Base-by-base conservation (phyloP, 2,888 invertebrate species). In the Archaeoteleia sp. region DNA sequence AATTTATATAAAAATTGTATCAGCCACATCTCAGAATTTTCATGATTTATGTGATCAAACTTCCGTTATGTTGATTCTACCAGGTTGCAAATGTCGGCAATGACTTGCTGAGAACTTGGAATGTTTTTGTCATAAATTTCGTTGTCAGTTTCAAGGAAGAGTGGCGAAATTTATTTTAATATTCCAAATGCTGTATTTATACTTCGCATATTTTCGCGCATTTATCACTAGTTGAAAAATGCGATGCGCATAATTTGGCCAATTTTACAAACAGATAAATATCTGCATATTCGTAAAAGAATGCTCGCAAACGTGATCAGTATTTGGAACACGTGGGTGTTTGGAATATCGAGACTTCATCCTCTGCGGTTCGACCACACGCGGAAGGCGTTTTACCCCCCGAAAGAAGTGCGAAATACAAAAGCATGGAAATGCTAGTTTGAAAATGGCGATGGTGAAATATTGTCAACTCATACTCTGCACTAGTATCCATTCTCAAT, bases 31-130 rank as follows among this genome's bases (percentile, higher is more conserved):
- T 23, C 46, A 34, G 23, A 48, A 48, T 35, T 48, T 48, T 48
- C 35, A 23, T 10, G 35, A 48, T 48, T 48, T 48, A 48, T 48
- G 46, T 48, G 25, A 48, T 48, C 35, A 48, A 48, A 10, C 30
- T 43, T 43, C 43, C 43, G 43, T 43, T 43, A 43, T 43, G 43
- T 43, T 43, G 43, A 30, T 30, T 43, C 10, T 14, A 43, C 43
- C 17, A 1, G 43, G 15, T 30, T 43, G 46, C 25, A 48, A 35
- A 48, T 48, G 46, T 7, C 34, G 25, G 46, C 35, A 48, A 48
- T 48, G 23, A 48, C 25, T 35, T 48, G 34, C 46, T 23, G 46
- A 25, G 35, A 34, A 35, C 46, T 48, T 48, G 46, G 46, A 34
- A 48, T 48, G 35, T 48, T 48, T 46, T 17, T 34, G 9, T 23